These are phyloP conservation scores for Artemia sinica DNA, from an alignment of 2,888 invertebrate genomes.

Conservation along the genomic window DNA sequence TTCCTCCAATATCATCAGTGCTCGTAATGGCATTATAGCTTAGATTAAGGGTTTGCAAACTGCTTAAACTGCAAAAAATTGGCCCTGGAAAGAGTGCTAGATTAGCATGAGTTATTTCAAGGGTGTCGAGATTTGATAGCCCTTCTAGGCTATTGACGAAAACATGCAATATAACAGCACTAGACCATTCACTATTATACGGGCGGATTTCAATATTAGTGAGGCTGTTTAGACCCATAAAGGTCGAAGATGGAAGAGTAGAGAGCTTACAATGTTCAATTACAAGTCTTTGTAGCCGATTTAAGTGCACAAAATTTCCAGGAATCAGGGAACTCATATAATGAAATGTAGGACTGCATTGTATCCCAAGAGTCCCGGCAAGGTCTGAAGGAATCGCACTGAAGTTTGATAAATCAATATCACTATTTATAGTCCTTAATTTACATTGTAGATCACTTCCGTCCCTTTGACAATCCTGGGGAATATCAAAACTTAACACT, in stretches of 20 bases:
- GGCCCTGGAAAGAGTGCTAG: constrained; percentile 74
- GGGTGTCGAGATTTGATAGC: constrained; percentile 51
- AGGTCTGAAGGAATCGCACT: constrained; percentile 62
- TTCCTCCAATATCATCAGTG: constrained; percentile 8
- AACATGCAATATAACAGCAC: constrained; percentile 59
- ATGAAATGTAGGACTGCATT: constrained; percentile 41
- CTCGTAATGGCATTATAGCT: constrained; percentile 44
- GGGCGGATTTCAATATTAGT: constrained; percentile 68
- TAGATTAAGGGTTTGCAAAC: constrained; percentile 60
- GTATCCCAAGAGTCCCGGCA: constrained; percentile 56
- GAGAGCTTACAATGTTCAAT: constrained; percentile 72
- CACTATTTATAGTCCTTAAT: constrained; percentile 66
- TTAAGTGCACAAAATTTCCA: constrained; percentile 55
- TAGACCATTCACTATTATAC: constrained; percentile 62
- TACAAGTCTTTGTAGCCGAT: constrained; percentile 56
- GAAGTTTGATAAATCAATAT: constrained; percentile 70
- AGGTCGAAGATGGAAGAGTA: constrained; percentile 58
- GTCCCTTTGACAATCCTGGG: constrained; percentile 1
- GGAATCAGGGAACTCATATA: constrained; percentile 24
- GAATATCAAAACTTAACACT: constrained; percentile 1
- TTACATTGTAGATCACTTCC: constrained; percentile 44
- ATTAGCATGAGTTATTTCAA: constrained; percentile 71
- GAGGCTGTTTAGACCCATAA: constrained; percentile 59
- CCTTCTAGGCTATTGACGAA: constrained; percentile 54
- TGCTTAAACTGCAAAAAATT: constrained; percentile 62